These are phyloP conservation scores for Varanus salvator DNA, from an alignment of 2,113 vertebrate species.

Conservation along the genomic window DNA sequence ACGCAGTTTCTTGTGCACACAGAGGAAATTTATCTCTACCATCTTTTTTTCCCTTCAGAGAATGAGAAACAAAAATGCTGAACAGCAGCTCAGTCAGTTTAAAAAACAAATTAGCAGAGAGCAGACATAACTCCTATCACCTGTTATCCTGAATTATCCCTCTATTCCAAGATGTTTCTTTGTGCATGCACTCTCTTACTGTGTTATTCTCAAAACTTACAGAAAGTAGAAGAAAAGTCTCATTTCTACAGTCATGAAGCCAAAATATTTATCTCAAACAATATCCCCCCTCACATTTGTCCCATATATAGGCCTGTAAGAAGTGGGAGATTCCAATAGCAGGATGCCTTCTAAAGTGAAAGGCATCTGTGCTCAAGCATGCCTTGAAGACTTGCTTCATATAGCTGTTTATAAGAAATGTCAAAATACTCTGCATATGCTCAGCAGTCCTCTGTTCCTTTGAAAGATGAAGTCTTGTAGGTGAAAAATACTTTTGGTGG, in stretches of 20 bases:
- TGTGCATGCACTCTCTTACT: neutral
- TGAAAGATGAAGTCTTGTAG: neutral
- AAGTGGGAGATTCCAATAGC: neutral
- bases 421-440: neutral
- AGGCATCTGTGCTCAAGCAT: neutral
- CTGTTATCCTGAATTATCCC: neutral
- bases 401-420: neutral
- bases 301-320: neutral
- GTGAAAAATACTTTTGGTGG: neutral
- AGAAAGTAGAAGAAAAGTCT: neutral
- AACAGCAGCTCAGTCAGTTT: neutral
- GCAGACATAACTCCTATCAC: neutral
- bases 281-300: neutral
- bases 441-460: neutral
- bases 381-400: neutral
- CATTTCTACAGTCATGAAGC: neutral
- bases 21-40: constrained; percentile 99
- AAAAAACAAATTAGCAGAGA: neutral
- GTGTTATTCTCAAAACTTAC: neutral
- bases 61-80: constrained; percentile 13
- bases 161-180: neutral
- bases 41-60: constrained; percentile 92
- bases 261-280: neutral
- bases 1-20: constrained; percentile 98
- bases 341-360: neutral